Conservation (phyloP, 2,888 invertebrate species). For the Cephus sareptanus region DNA sequence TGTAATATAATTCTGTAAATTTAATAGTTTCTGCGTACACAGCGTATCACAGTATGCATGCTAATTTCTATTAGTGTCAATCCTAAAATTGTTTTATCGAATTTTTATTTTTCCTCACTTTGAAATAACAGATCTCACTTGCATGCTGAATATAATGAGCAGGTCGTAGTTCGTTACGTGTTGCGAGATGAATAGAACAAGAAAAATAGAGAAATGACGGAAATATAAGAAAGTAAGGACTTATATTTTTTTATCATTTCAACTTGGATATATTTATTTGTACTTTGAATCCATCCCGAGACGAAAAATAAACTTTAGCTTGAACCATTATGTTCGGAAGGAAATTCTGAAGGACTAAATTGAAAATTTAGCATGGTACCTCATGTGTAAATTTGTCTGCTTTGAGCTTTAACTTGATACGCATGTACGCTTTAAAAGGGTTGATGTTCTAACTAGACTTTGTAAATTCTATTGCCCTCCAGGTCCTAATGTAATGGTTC, state of each 20-base stretch:
- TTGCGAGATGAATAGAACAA: background rate
- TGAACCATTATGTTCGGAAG: background rate
- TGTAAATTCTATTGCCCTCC: background rate
- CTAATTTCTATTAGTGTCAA: background rate
- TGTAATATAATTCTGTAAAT: background rate
- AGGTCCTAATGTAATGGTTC: background rate
- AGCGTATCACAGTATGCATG: background rate
- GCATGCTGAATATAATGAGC: background rate
- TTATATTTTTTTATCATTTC: too few species aligned
- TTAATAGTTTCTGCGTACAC: background rate
- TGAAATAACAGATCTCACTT: background rate
- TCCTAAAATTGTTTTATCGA: background rate
- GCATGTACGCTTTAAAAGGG: background rate
- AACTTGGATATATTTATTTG: background rate
- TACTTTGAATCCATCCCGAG: background rate
- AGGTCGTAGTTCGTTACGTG: background rate
- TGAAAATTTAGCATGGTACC: background rate
- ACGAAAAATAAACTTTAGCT: background rate
- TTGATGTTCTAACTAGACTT: background rate
- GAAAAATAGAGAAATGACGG: background rate
- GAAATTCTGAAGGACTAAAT: background rate
- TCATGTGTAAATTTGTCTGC: background rate
- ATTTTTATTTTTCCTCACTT: background rate
- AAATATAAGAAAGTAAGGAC: background rate
- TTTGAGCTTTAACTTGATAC: background rate